phyloP scores from a whole-genome alignment of 2,113 vertebrate species.

The Esox niger region DNA sequence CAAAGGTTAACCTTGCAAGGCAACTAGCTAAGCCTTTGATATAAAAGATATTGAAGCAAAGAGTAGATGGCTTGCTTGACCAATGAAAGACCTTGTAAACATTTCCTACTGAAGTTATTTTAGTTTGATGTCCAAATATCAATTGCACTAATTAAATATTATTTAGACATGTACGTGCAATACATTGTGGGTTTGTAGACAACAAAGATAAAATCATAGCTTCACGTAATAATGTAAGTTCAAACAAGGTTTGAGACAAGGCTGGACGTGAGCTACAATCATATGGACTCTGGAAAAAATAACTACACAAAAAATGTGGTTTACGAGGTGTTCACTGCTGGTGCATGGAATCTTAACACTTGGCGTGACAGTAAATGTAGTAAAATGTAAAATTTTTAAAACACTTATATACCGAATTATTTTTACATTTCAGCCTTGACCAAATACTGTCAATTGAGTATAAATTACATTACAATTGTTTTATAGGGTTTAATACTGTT shows the following conservation, averaged over 20 bases:
- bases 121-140: constrained; percentile 28
- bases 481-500: background rate
- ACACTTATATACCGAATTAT: constrained; percentile 15
- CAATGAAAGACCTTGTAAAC: constrained; percentile 40
- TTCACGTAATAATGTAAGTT: constrained; percentile 20
- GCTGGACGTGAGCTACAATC: background rate
- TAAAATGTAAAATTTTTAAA: constrained; percentile 40
- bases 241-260: constrained; percentile 12
- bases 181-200: constrained; percentile 12
- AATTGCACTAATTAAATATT: constrained; percentile 13
- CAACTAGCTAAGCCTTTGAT: constrained; percentile 49
- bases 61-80: constrained; percentile 21
- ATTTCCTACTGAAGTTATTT: constrained; percentile 16
- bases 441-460: background rate
- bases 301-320: constrained; percentile 56
- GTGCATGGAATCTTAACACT: constrained; percentile 34
- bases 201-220: constrained; percentile 9
- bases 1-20: constrained; percentile 67
- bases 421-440: constrained; percentile 36
- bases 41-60: constrained; percentile 18
- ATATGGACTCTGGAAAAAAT: constrained; percentile 47
- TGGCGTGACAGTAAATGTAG: constrained; percentile 13
- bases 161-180: constrained; percentile 23
- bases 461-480: background rate
- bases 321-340: constrained; percentile 49